phyloP scores from a whole-genome alignment of 1,140 invertebrate species.

The Camponotus vicinus region DNA sequence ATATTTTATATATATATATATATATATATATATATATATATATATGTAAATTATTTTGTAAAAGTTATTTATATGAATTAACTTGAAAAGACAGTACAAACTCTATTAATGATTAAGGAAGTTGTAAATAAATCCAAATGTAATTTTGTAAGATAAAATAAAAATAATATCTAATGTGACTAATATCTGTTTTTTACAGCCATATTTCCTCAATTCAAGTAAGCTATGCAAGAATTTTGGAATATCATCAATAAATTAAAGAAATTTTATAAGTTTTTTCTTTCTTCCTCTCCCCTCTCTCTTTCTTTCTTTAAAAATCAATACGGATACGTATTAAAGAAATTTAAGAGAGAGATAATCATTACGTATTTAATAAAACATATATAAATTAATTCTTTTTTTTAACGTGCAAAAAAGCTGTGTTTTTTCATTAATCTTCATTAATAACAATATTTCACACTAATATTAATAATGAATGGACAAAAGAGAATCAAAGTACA shows the following conservation, averaged over 20 bases:
- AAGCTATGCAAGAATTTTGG: neutral
- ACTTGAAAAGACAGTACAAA: neutral
- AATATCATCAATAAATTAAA: slow-evolving; percentile 11
- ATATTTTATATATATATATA: neutral
- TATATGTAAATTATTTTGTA: too few relatives aligned
- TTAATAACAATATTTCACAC: slow-evolving; percentile 10
- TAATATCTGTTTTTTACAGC: neutral
- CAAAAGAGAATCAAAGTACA: slow-evolving; percentile 7
- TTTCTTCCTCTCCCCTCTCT: neutral
- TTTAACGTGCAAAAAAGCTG: neutral
- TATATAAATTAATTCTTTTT: neutral
- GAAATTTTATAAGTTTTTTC: neutral
- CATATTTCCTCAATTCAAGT: neutral
- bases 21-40: neutral
- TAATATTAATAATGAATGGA: slow-evolving; percentile 38
- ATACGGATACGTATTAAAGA: slow-evolving; percentile 1
- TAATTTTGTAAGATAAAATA: neutral
- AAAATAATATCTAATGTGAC: neutral
- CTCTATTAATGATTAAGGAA: neutral
- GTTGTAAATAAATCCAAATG: neutral
- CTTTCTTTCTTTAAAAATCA: neutral
- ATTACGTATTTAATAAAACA: slow-evolving; percentile 6
- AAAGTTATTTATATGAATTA: neutral
- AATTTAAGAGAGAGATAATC: slow-evolving; percentile 13
- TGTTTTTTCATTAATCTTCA: slow-evolving; percentile 6